These are phyloP conservation scores for Neogale vison DNA, from an alignment of 2,113 vertebrate genomes.

Conservation along the genomic window DNA sequence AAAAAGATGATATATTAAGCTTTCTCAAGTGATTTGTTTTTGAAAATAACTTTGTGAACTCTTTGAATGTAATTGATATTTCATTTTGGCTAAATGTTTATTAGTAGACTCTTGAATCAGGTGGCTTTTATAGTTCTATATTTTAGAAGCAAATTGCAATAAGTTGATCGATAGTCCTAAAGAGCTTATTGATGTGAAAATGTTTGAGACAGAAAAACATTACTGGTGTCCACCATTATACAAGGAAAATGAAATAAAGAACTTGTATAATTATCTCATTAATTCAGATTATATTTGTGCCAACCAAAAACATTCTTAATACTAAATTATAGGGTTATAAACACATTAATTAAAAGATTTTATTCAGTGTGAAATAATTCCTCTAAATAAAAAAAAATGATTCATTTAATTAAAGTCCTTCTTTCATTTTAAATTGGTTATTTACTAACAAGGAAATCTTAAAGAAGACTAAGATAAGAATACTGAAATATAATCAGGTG, in stretches of 20 bases:
- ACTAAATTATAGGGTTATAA: conserved; percentile 32
- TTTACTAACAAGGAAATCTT: not conserved
- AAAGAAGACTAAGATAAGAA: not conserved
- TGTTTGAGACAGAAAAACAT: not conserved
- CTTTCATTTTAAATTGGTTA: not conserved
- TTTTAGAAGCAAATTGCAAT: not conserved
- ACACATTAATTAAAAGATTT: conserved; percentile 48
- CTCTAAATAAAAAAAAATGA: not conserved
- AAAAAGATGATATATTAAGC: not conserved
- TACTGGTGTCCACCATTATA: not conserved
- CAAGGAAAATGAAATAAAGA: conserved; percentile 22
- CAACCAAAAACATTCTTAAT: conserved; percentile 30
- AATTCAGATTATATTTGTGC: conserved; percentile 28
- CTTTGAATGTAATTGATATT: not conserved
- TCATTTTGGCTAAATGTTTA: not conserved
- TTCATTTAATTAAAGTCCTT: conserved; percentile 14
- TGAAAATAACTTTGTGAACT: not conserved
- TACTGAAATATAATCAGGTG: not conserved
- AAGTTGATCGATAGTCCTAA: not conserved
- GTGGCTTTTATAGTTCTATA: not conserved
- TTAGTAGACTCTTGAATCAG: not conserved
- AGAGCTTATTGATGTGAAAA: not conserved
- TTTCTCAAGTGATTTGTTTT: not conserved
- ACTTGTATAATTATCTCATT: conserved; percentile 64
- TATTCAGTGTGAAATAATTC: conserved; percentile 32